Conservation (phyloP, 2,797 vertebrate species). For the Triplophysa bombifrons region DNA sequence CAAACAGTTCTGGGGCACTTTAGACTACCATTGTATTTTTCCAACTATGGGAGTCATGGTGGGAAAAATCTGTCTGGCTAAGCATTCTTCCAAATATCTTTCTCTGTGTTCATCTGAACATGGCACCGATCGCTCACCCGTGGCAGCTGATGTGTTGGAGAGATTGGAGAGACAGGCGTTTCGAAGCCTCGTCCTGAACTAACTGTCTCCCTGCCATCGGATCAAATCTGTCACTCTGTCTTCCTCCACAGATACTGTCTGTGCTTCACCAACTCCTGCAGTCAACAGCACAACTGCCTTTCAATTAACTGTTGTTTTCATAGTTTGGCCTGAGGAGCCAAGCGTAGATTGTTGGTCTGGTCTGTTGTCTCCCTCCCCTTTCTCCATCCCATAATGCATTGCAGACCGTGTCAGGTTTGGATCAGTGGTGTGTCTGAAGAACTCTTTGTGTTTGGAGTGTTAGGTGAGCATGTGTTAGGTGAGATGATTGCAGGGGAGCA, state of each 20-base stretch:
- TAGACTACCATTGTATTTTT: no score
- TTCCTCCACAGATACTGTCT: not conserved
- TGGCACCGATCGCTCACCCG: not conserved
- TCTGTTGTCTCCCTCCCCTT: not conserved
- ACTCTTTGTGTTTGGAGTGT: not conserved
- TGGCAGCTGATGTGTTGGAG: not conserved
- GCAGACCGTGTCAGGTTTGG: not conserved
- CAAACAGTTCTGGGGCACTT: no score
- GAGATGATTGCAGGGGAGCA: conserved; percentile 17
- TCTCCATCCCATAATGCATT: conserved; percentile 29
- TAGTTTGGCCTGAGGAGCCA: conserved; percentile 11
- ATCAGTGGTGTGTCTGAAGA: not conserved
- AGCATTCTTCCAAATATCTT: no score
- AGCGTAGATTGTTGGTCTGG: conserved; percentile 14
- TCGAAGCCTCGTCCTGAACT: not conserved
- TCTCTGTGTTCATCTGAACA: no score
- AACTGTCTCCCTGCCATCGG: not conserved
- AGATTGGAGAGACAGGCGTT: conserved; percentile 2
- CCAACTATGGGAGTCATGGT: no score
- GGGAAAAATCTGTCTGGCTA: no score
- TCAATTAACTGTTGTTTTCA: conserved; percentile 13
- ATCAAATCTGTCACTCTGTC: not conserved
- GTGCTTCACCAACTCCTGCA: not conserved
- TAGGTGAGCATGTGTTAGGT: not conserved
- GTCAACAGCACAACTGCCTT: conserved; percentile 6